A percentile compares a stretch with the other conserved stretches of the same genome.
Evolutionary conservation across 2,797 vertebrate genomes (phyloP).

Genomic region (Eurystomus glaucurus): DNA sequence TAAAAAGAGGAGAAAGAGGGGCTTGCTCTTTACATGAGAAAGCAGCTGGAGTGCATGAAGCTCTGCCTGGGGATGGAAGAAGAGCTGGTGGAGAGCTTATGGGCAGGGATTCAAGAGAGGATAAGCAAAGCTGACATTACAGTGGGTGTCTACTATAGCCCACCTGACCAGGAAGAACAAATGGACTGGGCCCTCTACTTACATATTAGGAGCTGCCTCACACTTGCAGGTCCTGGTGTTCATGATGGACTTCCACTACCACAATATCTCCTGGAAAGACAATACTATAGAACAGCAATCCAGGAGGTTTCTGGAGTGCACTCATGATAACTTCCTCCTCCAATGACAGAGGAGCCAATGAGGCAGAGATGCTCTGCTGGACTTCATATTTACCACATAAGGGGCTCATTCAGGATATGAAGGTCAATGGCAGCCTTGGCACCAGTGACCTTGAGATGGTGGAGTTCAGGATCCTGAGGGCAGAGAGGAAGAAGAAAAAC

Average conservation of each 20-base stretch:
- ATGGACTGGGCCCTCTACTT: background rate
- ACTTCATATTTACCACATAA: background rate
- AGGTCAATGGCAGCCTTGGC: background rate
- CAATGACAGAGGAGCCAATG: background rate
- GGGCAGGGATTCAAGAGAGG: background rate
- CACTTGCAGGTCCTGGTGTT: background rate
- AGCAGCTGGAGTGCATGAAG: background rate
- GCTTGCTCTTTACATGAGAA: background rate
- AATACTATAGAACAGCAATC: background rate
- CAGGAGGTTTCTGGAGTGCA: background rate
- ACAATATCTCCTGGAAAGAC: rapidly evolving
- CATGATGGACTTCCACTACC: background rate
- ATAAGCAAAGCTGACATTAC: background rate
- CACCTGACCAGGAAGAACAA: background rate
- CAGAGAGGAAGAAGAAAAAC: background rate
- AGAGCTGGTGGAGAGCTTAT: background rate
- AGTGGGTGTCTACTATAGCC: background rate
- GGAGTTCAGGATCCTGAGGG: background rate
- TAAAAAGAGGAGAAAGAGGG: background rate
- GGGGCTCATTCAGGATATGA: rapidly evolving
- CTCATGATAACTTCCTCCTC: background rate
- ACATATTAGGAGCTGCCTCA: background rate
- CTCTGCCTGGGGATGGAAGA: background rate
- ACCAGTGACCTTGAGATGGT: background rate
- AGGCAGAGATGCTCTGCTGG: background rate